Evolutionary conservation across 2,888 invertebrate species (phyloP).

Genomic region (Balanococcus diminutus): DNA sequence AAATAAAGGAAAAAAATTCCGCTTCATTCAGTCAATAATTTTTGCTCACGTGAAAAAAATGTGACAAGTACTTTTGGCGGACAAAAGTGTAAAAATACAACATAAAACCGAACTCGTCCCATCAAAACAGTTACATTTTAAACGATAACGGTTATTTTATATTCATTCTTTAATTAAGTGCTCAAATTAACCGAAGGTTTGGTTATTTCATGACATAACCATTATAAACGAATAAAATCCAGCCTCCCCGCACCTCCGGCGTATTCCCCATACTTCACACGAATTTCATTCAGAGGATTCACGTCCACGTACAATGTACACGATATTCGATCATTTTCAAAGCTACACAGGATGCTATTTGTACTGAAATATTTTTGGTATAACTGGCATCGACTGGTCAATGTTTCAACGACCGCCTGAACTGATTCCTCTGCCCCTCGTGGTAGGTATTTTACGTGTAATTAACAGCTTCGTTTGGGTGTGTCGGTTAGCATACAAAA

Average conservation of each 20-base stretch:
- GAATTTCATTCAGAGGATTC: neutral
- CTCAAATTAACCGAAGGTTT: slow-evolving; percentile 5
- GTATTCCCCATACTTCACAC: neutral
- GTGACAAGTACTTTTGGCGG: neutral
- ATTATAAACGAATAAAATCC: neutral
- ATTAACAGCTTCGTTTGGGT: neutral
- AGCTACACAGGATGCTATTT: neutral
- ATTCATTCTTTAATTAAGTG: slow-evolving; percentile 27
- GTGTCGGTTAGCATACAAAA: neutral
- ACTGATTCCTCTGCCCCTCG: neutral
- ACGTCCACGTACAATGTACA: neutral
- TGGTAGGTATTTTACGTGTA: neutral
- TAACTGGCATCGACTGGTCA: neutral
- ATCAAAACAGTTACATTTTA: slow-evolving; percentile 13
- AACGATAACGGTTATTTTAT: slow-evolving; percentile 26
- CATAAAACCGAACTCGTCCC: neutral
- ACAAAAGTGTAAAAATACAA: slow-evolving; percentile 7
- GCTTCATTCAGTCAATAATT: neutral
- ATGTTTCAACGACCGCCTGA: neutral
- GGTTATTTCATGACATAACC: slow-evolving; percentile 14
- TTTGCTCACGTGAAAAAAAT: neutral
- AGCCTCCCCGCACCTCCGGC: neutral
- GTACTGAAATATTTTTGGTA: slow-evolving; percentile 1
- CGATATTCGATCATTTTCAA: slow-evolving; percentile 2
- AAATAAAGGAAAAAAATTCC: neutral